phyloP scores from a whole-genome alignment of 2,888 invertebrate genomes.

The Tholera decimalis region DNA sequence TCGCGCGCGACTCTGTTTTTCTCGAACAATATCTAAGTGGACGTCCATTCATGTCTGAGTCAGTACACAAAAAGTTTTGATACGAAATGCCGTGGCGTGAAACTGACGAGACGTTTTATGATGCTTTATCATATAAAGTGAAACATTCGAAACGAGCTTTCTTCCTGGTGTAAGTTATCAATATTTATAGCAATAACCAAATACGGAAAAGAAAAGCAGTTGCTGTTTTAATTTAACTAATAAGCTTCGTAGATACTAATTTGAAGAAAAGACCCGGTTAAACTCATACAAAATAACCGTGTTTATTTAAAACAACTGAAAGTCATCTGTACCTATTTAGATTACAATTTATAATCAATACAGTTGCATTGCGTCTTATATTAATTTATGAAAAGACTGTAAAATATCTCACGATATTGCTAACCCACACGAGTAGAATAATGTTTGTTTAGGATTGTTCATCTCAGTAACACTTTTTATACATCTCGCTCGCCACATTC shows the following conservation, averaged over 20 bases:
- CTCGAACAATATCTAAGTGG: conserved; percentile 36
- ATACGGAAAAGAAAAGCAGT: conserved; percentile 1
- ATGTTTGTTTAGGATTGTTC: conserved; percentile 6
- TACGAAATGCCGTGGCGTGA: conserved; percentile 60
- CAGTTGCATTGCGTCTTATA: background rate
- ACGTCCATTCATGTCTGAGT: conserved; percentile 33
- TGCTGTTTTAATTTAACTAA: conserved; percentile 8
- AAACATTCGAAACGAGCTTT: conserved; percentile 64
- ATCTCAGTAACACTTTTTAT: background rate
- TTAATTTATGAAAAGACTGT: too few relatives aligned
- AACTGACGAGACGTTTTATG: conserved; percentile 63
- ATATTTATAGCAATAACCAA: conserved; percentile 17
- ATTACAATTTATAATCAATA: conserved; percentile 13
- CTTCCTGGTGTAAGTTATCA: conserved; percentile 63
- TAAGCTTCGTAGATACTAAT: background rate
- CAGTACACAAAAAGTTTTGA: conserved; percentile 38
- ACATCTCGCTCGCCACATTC: conserved; percentile 18
- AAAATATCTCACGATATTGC: conserved; percentile 8
- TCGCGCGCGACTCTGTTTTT: conserved; percentile 51
- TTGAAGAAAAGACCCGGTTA: background rate
- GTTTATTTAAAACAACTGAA: background rate
- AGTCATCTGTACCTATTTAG: background rate
- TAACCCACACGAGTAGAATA: conserved; percentile 3
- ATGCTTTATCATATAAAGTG: conserved; percentile 66
- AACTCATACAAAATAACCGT: background rate